These are phyloP conservation scores for Drosophila kurseongensis DNA, from an alignment of 1,140 invertebrate species.

Conservation along the genomic window DNA sequence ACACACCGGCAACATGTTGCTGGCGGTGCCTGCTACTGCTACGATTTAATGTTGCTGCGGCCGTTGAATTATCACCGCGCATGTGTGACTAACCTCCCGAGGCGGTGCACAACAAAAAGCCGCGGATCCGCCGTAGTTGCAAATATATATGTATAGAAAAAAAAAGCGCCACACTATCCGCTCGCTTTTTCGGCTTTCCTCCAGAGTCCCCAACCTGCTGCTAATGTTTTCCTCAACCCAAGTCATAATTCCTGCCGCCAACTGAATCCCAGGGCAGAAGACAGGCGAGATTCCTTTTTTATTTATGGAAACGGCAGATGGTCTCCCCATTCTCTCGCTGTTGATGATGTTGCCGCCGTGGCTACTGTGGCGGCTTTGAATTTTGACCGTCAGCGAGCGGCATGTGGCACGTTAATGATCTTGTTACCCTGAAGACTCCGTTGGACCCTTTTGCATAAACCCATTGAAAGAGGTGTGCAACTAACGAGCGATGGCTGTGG, in stretches of 20 bases:
- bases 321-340: constrained; percentile 15
- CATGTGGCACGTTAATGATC: constrained; percentile 77
- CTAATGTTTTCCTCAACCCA: constrained; percentile 57
- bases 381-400: constrained; percentile 55
- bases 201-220: constrained; percentile 61
- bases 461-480: constrained; percentile 36
- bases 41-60: constrained; percentile 71
- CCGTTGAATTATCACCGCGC: constrained; percentile 76
- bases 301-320: constrained; percentile 65
- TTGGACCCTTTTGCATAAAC: constrained; percentile 61
- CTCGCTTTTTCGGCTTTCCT: constrained; percentile 25
- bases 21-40: constrained; percentile 47
- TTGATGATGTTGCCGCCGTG: constrained; percentile 11
- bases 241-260: constrained; percentile 77
- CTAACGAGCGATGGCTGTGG: constrained; percentile 50
- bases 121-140: neutral
- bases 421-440: constrained; percentile 64
- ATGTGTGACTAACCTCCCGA: constrained; percentile 77
- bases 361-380: constrained; percentile 42
- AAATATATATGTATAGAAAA: neutral
- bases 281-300: constrained; percentile 52
- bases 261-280: constrained; percentile 27
- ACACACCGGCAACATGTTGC: constrained; percentile 78
- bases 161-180: constrained; percentile 11
- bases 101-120: constrained; percentile 79